These are phyloP conservation scores for Stichopus horrens DNA, from an alignment of 53 echinoderm and acorn worm genomes.

Conservation along the genomic window DNA sequence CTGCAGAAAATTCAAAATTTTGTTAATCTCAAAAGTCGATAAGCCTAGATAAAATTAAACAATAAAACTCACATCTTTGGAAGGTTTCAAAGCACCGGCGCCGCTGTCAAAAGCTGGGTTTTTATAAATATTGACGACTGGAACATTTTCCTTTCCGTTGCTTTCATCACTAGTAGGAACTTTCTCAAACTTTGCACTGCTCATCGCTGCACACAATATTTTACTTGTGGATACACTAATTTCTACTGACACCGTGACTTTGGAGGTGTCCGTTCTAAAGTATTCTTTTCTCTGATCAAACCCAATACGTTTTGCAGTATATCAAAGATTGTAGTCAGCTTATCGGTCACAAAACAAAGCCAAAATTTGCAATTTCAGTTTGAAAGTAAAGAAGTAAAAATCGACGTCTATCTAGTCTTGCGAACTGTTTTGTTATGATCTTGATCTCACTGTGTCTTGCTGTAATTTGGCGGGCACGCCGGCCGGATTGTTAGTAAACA, in stretches of 20 bases:
- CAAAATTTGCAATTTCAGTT: no score
- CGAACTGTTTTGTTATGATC: neutral
- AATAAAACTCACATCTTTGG: neutral
- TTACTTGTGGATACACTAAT: neutral
- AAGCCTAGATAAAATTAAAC: neutral
- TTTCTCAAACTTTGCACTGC: neutral
- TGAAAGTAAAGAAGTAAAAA: no score
- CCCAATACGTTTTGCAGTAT: no score
- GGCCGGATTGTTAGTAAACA: neutral
- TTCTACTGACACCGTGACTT: no score
- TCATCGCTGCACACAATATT: neutral
- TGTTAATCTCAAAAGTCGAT: no score
- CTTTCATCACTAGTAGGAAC: neutral
- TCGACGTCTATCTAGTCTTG: neutral
- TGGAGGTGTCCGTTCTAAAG: no score
- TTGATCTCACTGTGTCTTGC: no score
- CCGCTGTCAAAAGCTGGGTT: neutral
- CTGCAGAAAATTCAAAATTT: no score
- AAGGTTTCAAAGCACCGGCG: neutral
- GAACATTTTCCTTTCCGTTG: neutral
- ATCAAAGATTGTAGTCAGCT: no score
- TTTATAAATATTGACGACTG: neutral
- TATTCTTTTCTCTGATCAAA: no score
- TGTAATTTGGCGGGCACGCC: neutral
- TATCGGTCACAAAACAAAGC: no score